Conservation (phyloP, 2,797 vertebrate species). For the Apogon hyalosoma region DNA sequence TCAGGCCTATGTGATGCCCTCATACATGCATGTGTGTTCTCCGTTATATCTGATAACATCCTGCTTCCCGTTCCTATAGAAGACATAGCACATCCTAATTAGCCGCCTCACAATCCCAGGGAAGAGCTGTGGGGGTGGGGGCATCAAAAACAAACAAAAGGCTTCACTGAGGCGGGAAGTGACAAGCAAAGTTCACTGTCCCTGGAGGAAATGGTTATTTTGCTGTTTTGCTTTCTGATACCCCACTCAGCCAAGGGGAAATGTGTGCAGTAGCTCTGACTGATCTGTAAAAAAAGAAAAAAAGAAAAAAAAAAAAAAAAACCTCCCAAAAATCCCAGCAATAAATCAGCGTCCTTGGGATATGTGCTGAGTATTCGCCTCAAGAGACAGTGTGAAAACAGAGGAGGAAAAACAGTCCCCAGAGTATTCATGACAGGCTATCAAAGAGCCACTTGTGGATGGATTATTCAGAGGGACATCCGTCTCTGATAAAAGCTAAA, state of each 20-base stretch:
- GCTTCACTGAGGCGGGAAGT: conserved; percentile 47
- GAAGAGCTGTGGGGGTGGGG: conserved; percentile 30
- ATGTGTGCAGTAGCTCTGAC: neutral
- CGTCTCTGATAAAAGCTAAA: conserved; percentile 47
- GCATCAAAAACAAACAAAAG: conserved; percentile 61
- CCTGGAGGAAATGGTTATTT: conserved; percentile 55
- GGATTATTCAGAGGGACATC: conserved; percentile 49
- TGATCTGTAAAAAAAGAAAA: neutral
- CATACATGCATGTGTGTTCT: neutral
- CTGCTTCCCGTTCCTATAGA: conserved; percentile 38
- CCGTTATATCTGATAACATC: conserved; percentile 55
- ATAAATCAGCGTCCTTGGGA: neutral
- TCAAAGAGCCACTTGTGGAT: conserved; percentile 42
- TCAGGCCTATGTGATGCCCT: too few relatives aligned
- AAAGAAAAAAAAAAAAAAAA: conserved; percentile 5
- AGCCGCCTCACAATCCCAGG: conserved; percentile 29
- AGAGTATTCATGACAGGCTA: conserved; percentile 30
- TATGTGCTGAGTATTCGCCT: conserved; percentile 19
- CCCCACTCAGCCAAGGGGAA: neutral
- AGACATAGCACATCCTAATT: conserved; percentile 52
- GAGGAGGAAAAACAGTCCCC: conserved; percentile 11
- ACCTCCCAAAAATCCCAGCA: conserved; percentile 21
- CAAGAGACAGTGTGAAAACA: conserved; percentile 17
- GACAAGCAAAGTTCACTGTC: conserved; percentile 63
- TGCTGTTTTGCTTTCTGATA: conserved; percentile 30